phyloP scores from a whole-genome alignment of 2,888 invertebrate species.

The Caenorhabditis sinica region DNA sequence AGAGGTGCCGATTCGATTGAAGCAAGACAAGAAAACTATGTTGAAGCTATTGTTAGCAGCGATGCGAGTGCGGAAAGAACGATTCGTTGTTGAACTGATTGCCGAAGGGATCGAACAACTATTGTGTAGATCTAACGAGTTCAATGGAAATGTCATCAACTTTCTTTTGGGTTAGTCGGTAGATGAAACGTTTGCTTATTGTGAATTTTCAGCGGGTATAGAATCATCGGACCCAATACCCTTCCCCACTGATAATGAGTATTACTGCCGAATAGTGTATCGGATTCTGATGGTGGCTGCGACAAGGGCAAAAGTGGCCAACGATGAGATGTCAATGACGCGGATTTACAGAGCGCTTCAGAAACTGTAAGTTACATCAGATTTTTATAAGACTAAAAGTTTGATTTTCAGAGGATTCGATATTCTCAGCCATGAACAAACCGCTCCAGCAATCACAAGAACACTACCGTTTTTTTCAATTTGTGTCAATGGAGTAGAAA shows the following conservation, averaged over 20 bases:
- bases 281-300: slow-evolving; percentile 54
- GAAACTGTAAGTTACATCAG: slow-evolving; percentile 22
- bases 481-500: slow-evolving; percentile 49
- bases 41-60: slow-evolving; percentile 22
- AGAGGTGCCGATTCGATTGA: slow-evolving; percentile 34
- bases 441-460: slow-evolving; percentile 36
- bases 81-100: slow-evolving; percentile 39
- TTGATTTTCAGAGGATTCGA: slow-evolving; percentile 47
- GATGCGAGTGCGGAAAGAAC: slow-evolving; percentile 43
- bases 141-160: slow-evolving; percentile 41
- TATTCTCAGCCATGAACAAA: slow-evolving; percentile 33
- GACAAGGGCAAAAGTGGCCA: slow-evolving; percentile 48
- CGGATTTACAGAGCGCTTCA: slow-evolving; percentile 45
- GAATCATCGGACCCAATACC: slow-evolving; percentile 38
- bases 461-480: slow-evolving; percentile 55
- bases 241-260: slow-evolving; percentile 52
- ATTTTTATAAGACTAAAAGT: neutral
- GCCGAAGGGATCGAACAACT: slow-evolving; percentile 53
- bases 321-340: slow-evolving; percentile 33
- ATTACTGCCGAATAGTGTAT: slow-evolving; percentile 41
- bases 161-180: slow-evolving; percentile 26
- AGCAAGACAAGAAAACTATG: slow-evolving; percentile 49
- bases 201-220: slow-evolving; percentile 22
- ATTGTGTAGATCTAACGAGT: slow-evolving; percentile 53
- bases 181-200: neutral